phyloP scores from a whole-genome alignment of 30 jellyfish, hydroid and myxozoan species.

The Pelagia noctiluca region DNA sequence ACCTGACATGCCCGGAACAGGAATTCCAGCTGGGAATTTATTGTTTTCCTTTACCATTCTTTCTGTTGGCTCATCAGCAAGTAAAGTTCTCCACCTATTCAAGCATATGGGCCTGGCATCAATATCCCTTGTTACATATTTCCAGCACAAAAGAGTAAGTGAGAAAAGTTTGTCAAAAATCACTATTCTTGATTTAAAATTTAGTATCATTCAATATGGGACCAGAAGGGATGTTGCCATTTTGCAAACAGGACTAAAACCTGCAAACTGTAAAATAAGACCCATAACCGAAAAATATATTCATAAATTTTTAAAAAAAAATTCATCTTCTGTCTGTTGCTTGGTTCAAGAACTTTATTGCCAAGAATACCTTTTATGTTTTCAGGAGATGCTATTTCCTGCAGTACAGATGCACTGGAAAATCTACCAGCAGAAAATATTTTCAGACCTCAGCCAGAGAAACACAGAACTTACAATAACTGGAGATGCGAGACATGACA shows the following conservation, averaged over 20 bases:
- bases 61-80: slow-evolving; percentile 48
- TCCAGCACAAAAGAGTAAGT: slow-evolving; percentile 66
- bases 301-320: too few species aligned
- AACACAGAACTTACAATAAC: neutral
- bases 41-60: slow-evolving; percentile 43
- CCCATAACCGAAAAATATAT: neutral
- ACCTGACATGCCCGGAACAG: slow-evolving; percentile 39
- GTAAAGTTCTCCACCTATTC: slow-evolving; percentile 23
- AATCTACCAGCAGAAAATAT: neutral
- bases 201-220: too few species aligned
- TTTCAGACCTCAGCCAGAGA: neutral
- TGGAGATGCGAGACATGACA: slow-evolving; percentile 30
- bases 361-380: neutral
- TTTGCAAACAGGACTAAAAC: too few species aligned
- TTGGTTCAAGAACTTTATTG: too few species aligned
- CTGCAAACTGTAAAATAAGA: too few species aligned
- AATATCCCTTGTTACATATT: slow-evolving; percentile 38
- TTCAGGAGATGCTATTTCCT: neutral
- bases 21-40: slow-evolving; percentile 60
- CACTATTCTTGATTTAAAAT: neutral
- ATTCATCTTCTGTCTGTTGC: neutral
- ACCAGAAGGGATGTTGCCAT: too few species aligned
- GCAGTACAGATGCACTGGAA: neutral
- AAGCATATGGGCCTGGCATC: slow-evolving; percentile 26
- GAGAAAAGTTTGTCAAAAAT: too few species aligned